A percentile compares a stretch with the other conserved stretches of the same genome.
Conservation (phyloP, 2,113 vertebrate genomes). For the Pao palembangensis region DNA sequence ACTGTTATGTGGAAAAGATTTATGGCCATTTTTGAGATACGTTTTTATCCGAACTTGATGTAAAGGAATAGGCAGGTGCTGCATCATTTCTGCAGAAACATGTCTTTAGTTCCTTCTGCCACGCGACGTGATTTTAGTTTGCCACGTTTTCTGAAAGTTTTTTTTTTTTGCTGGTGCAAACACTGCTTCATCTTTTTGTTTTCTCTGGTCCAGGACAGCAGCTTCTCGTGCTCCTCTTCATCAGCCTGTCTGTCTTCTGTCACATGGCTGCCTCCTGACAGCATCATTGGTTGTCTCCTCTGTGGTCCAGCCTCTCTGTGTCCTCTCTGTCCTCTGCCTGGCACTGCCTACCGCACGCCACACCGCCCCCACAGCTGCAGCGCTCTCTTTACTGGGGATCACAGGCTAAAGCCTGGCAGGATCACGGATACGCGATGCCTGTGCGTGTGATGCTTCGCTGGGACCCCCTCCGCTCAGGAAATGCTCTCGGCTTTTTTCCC, state of each 20-base stretch:
- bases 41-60: neutral
- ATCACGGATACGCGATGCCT: conserved; percentile 69
- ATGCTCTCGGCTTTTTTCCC: conserved; percentile 74
- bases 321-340: conserved; percentile 24
- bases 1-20: neutral
- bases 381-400: conserved; percentile 53
- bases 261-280: conserved; percentile 1
- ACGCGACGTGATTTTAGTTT: too few species aligned
- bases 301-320: conserved; percentile 6
- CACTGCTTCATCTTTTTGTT: too few species aligned
- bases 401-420: conserved; percentile 60
- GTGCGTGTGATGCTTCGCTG: conserved; percentile 73
- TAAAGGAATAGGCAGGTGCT: too few species aligned
- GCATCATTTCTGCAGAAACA: neutral
- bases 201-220: too few species aligned
- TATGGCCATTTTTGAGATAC: neutral
- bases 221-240: too few species aligned
- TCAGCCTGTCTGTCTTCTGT: neutral
- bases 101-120: neutral
- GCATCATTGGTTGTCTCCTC: conserved; percentile 12
- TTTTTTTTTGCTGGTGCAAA: too few species aligned
- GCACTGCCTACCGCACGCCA: conserved; percentile 28
- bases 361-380: conserved; percentile 29
- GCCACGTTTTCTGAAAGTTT: too few species aligned
- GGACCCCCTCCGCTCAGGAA: conserved; percentile 76